These are phyloP conservation scores for Patella pellucida DNA, from an alignment of 2,888 invertebrate genomes.

Conservation along the genomic window DNA sequence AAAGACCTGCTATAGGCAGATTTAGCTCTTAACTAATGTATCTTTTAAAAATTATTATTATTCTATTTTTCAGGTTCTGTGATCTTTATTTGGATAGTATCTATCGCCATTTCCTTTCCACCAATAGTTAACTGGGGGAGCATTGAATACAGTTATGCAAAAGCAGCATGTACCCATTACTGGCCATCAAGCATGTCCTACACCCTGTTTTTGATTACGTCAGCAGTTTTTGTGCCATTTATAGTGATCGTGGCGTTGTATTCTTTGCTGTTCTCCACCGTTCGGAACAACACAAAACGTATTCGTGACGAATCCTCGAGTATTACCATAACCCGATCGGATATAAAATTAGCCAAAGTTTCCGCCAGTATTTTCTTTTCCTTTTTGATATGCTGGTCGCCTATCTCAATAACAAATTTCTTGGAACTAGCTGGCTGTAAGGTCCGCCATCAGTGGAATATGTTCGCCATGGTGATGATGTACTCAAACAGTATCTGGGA, in stretches of 20 bases:
- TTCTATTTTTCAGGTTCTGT: background rate
- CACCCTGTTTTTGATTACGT: background rate
- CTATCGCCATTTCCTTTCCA: background rate
- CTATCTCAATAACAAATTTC: background rate
- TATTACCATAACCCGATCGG: background rate
- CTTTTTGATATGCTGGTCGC: background rate
- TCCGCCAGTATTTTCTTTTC: background rate
- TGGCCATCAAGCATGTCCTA: constrained; percentile 6
- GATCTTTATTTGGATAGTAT: background rate
- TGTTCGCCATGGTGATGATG: constrained; percentile 1
- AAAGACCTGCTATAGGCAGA: too few species aligned
- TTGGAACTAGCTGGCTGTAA: background rate
- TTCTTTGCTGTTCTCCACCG: background rate
- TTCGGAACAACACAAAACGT: background rate
- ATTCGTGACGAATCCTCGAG: background rate
- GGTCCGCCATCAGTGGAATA: background rate
- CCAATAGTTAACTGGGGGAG: background rate
- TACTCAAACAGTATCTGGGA: background rate
- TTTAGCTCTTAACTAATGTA: too few species aligned
- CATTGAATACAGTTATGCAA: background rate
- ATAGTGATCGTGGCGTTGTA: background rate
- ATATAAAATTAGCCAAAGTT: constrained; percentile 3
- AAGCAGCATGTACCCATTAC: constrained; percentile 1
- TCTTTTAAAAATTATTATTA: background rate
- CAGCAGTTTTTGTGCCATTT: background rate